Percentiles rank a stretch among this genome's conserved stretches.
Conservation (phyloP, 2,797 vertebrate genomes). For the Hippoglossus hippoglossus region DNA sequence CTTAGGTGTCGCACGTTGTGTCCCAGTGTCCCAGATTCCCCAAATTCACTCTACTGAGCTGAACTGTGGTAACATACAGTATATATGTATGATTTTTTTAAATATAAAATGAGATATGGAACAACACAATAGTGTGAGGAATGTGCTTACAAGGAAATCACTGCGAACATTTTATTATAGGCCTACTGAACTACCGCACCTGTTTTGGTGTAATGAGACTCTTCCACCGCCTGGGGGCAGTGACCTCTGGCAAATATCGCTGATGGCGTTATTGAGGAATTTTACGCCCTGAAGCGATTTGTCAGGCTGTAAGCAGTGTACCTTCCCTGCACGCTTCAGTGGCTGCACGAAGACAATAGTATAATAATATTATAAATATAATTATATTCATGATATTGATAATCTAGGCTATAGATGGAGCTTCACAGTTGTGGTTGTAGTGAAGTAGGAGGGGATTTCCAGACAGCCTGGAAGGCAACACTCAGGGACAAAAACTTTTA, state of each 20-base stretch:
- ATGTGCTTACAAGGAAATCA: not conserved
- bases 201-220: conserved; percentile 26
- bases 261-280: rapidly evolving
- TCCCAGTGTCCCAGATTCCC: no score
- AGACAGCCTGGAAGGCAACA: conserved; percentile 14
- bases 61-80: no score
- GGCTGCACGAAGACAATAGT: no score
- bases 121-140: no score
- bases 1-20: no score
- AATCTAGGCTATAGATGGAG: not conserved
- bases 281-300: rapidly evolving
- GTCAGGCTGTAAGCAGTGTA: not conserved
- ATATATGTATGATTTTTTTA: no score
- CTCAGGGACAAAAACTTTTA: not conserved
- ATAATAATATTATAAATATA: no score
- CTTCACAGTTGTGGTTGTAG: not conserved
- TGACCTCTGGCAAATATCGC: conserved; percentile 5
- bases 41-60: no score
- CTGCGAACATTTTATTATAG: not conserved
- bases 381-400: not conserved
- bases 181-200: not conserved
- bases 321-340: not conserved
- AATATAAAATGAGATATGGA: no score
- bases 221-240: conserved; percentile 19
- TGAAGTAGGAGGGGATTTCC: not conserved